Conservation (phyloP, 2,888 invertebrate species). For the Aporophyla nigra region DNA sequence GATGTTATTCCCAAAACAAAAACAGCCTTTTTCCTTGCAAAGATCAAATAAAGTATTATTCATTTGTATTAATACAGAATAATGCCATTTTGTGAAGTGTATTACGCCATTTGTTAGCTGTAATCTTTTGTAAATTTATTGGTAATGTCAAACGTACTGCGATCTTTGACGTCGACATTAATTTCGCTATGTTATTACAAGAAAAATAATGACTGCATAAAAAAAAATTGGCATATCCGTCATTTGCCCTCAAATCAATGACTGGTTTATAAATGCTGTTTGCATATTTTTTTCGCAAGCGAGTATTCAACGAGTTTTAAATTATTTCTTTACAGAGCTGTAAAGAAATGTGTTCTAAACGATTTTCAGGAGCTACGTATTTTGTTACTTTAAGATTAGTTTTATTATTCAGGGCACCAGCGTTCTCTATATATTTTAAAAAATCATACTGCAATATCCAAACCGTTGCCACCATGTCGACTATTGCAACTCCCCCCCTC, state of each 20-base stretch:
- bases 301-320: too few relatives aligned
- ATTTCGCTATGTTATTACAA: slow-evolving; percentile 38
- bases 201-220: slow-evolving; percentile 34
- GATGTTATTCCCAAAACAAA: too few relatives aligned
- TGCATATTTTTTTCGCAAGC: not conserved
- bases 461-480: too few relatives aligned
- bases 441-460: too few relatives aligned
- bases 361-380: not conserved
- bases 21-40: too few relatives aligned
- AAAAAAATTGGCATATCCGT: slow-evolving; percentile 23
- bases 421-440: too few relatives aligned
- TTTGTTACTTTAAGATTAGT: not conserved
- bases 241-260: slow-evolving; percentile 32
- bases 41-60: not conserved
- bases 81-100: slow-evolving; percentile 37
- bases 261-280: not conserved
- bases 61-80: slow-evolving; percentile 8
- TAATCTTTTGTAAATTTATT: slow-evolving; percentile 57
- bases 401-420: not conserved
- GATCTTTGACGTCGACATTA: slow-evolving; percentile 40
- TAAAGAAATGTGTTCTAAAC: too few relatives aligned
- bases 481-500: too few relatives aligned
- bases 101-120: slow-evolving; percentile 27
- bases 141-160: slow-evolving; percentile 49
- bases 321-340: not conserved